phyloP scores from a whole-genome alignment of 2,888 invertebrate species.

The Elegia similella region DNA sequence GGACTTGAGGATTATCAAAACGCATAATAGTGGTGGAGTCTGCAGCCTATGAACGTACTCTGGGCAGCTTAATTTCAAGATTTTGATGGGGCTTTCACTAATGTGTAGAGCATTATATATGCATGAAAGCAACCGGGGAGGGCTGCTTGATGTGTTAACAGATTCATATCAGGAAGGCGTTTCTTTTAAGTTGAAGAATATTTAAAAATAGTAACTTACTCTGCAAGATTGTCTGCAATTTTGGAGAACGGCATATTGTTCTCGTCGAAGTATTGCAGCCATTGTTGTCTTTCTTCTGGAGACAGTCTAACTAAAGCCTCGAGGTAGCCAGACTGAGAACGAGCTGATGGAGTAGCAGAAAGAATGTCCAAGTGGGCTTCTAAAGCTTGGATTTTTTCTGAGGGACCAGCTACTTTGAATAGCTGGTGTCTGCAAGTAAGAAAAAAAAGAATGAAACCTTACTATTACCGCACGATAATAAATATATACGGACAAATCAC shows the following conservation, averaged over 20 bases:
- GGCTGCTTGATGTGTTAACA: too few species aligned
- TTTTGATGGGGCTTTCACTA: too few species aligned
- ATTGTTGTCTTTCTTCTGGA: conserved; percentile 55
- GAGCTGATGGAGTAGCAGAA: conserved; percentile 47
- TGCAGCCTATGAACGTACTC: too few species aligned
- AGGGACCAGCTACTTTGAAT: conserved; percentile 53
- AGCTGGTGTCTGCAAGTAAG: conserved; percentile 54
- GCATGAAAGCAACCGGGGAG: too few species aligned
- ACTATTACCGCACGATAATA: too few species aligned
- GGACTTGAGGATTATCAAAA: too few species aligned
- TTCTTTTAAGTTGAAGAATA: too few species aligned
- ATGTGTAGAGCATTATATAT: too few species aligned
- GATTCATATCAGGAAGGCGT: too few species aligned
- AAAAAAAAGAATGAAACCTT: background rate
- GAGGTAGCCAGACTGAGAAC: conserved; percentile 46
- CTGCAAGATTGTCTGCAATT: conserved; percentile 61
- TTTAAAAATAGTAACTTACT: conserved; percentile 42
- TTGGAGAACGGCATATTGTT: conserved; percentile 50
- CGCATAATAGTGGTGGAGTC: too few species aligned
- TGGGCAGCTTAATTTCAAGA: too few species aligned
- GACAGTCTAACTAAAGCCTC: conserved; percentile 59
- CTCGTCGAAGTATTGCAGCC: conserved; percentile 56
- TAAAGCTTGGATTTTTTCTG: conserved; percentile 44
- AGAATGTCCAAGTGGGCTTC: conserved; percentile 56
- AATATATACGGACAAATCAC: too few species aligned